phyloP scores from a whole-genome alignment of 2,113 vertebrate species.

The Rousettus leschenaultii region DNA sequence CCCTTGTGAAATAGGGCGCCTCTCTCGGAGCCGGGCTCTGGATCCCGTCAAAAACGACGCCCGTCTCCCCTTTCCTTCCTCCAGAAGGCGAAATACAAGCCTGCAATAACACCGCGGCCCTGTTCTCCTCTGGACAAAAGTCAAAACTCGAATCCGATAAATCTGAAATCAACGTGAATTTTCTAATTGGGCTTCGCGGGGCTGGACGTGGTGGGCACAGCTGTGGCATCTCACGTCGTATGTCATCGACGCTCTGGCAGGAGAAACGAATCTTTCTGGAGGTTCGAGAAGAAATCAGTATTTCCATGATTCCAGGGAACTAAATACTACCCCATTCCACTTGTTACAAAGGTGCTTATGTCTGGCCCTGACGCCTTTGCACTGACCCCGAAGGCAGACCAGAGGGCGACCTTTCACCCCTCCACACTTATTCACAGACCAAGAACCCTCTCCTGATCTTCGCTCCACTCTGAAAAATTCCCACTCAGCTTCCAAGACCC shows the following conservation, averaged over 20 bases:
- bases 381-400: neutral
- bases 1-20: slow-evolving; percentile 78
- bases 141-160: slow-evolving; percentile 82
- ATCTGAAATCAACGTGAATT: slow-evolving; percentile 75
- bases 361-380: neutral
- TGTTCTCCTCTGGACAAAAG: slow-evolving; percentile 82
- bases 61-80: slow-evolving; percentile 80
- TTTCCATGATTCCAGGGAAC: slow-evolving; percentile 20
- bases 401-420: neutral
- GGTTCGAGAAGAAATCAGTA: neutral
- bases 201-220: slow-evolving; percentile 70
- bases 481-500: neutral
- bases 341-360: slow-evolving; percentile 39
- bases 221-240: neutral
- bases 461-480: neutral
- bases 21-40: slow-evolving; percentile 75
- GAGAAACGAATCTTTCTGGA: slow-evolving; percentile 66
- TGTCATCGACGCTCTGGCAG: slow-evolving; percentile 51
- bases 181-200: slow-evolving; percentile 82
- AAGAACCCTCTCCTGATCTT: neutral
- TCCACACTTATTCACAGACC: neutral
- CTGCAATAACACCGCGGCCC: slow-evolving; percentile 80
- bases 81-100: slow-evolving; percentile 79
- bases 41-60: slow-evolving; percentile 79
- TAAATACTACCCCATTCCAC: neutral